phyloP scores from a whole-genome alignment of 2,113 vertebrate species.

The pig (Sus scrofa) region T2T-Sscrofa CM000828.6:18068501-18069000 shows the following conservation, averaged over 20 bases:
- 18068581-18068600: not conserved
- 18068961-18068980: not conserved
- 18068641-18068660: not conserved
- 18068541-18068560: not conserved
- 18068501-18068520: not conserved
- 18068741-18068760: not conserved
- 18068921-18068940: not conserved
- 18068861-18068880: not conserved
- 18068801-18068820: not conserved
- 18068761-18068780: not conserved
- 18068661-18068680: not conserved
- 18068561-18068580: not conserved
- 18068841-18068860: not conserved
- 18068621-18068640: not conserved
- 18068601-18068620: not conserved
- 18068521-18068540: not conserved
- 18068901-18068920: not conserved
- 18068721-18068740: not conserved
- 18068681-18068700: not conserved
- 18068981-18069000: not conserved
- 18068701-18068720: not conserved
- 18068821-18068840: not conserved
- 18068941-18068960: not conserved
- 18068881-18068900: not conserved
- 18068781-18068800: not conserved